Conservation (phyloP, 2,113 vertebrate genomes). For the Tauraco erythrolophus region DNA sequence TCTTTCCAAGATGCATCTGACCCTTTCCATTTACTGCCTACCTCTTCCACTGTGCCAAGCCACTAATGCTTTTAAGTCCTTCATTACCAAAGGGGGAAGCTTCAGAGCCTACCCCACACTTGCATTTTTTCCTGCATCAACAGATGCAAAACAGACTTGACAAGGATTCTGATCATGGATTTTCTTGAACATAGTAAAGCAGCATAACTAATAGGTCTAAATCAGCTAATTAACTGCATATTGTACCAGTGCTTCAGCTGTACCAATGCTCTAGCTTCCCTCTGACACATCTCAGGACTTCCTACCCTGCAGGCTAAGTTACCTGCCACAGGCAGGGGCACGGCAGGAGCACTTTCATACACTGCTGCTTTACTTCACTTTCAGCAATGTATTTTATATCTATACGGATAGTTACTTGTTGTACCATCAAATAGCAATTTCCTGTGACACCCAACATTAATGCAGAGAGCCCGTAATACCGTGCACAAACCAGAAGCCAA, state of each 20-base stretch:
- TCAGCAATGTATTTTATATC: not conserved
- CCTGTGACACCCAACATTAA: not conserved
- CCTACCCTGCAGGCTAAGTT: not conserved
- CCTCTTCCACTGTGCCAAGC: not conserved
- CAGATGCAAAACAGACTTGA: not conserved
- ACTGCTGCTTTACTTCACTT: not conserved
- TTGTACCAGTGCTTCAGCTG: not conserved
- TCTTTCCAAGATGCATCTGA: not conserved
- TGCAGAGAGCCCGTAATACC: not conserved
- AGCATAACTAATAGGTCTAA: not conserved
- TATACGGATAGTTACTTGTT: not conserved
- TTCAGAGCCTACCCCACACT: not conserved
- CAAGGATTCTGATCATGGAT: not conserved
- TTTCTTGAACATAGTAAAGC: not conserved
- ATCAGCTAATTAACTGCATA: not conserved
- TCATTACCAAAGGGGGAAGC: not conserved
- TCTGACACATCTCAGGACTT: not conserved
- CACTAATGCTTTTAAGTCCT: not conserved
- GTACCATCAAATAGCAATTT: not conserved
- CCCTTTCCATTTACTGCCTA: not conserved
- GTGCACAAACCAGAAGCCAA: not conserved
- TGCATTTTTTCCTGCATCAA: conserved; percentile 2
- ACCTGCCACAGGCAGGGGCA: not conserved
- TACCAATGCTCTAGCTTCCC: not conserved
- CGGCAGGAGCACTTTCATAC: not conserved